Conservation (phyloP, 2,888 invertebrate genomes). For the Acanthosepion esculentum region DNA sequence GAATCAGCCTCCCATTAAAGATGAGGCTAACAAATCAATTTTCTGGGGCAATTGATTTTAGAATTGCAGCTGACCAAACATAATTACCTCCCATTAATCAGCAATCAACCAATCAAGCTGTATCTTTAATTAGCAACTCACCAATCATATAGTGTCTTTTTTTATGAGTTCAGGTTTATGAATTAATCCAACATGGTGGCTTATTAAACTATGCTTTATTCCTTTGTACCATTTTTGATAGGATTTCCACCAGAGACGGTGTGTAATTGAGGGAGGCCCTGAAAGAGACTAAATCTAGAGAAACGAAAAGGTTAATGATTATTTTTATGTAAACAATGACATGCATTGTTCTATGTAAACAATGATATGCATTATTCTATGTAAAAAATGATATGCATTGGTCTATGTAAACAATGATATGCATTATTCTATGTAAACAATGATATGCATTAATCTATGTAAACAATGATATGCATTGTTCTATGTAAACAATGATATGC, state of each 20-base stretch:
- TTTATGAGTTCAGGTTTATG: not conserved
- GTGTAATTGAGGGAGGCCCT: not conserved
- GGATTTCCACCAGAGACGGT: not conserved
- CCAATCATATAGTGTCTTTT: not conserved
- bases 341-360: too few species aligned
- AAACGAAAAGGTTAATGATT: too few species aligned
- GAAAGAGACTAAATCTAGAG: too few species aligned
- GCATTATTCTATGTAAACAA: too few species aligned
- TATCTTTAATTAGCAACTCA: not conserved
- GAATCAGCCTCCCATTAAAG: not conserved
- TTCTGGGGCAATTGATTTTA: constrained; percentile 33
- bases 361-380: too few species aligned
- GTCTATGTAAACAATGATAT: too few species aligned
- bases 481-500: too few species aligned
- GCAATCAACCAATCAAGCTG: not conserved
- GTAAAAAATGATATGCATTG: too few species aligned
- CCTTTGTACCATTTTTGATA: not conserved
- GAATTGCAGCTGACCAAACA: constrained; percentile 5
- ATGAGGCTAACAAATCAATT: constrained; percentile 33
- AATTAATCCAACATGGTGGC: not conserved
- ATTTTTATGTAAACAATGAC: too few species aligned
- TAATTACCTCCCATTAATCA: constrained; percentile 14
- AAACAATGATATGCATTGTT: too few species aligned
- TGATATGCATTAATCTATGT: too few species aligned
- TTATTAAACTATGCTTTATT: not conserved